Conservation (phyloP, 64 coral and sea anemone species). For the Actinia equina region DNA sequence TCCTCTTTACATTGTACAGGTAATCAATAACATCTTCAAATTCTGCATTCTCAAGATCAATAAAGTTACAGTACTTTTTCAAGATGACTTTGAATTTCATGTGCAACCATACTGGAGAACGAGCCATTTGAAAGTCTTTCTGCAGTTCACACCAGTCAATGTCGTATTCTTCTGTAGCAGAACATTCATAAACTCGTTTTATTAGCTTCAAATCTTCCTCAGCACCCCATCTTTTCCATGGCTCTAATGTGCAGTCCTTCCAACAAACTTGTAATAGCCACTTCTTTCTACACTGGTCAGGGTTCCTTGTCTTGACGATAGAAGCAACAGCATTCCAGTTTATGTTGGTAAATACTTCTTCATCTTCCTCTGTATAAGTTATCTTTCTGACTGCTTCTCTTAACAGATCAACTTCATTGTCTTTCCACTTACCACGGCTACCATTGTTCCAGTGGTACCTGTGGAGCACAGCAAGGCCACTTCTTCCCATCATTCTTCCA, state of each 20-base stretch:
- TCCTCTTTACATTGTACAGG: slow-evolving; percentile 12
- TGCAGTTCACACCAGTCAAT: slow-evolving; percentile 1
- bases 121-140: slow-evolving; percentile 5
- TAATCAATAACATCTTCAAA: slow-evolving; percentile 31
- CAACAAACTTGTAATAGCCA: slow-evolving; percentile 5
- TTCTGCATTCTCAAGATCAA: not conserved
- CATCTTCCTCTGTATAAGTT: not conserved
- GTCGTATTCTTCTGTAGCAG: not conserved
- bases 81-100: not conserved
- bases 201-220: slow-evolving; percentile 8
- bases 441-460: not conserved
- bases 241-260: not conserved
- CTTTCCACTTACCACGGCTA: not conserved
- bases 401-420: not conserved
- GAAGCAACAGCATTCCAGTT: slow-evolving; percentile 20
- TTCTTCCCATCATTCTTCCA: slow-evolving; percentile 24
- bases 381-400: slow-evolving; percentile 6
- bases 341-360: not conserved
- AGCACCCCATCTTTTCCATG: not conserved
- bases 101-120: not conserved
- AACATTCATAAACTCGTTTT: slow-evolving; percentile 6
- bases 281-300: not conserved
- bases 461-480: not conserved
- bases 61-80: not conserved
- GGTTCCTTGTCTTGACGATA: slow-evolving; percentile 15